A percentile compares a stretch with the other conserved stretches of the same genome.
Conservation (phyloP, 30 jellyfish, hydroid and myxozoan genomes). For the Aurelia coerulea region DNA sequence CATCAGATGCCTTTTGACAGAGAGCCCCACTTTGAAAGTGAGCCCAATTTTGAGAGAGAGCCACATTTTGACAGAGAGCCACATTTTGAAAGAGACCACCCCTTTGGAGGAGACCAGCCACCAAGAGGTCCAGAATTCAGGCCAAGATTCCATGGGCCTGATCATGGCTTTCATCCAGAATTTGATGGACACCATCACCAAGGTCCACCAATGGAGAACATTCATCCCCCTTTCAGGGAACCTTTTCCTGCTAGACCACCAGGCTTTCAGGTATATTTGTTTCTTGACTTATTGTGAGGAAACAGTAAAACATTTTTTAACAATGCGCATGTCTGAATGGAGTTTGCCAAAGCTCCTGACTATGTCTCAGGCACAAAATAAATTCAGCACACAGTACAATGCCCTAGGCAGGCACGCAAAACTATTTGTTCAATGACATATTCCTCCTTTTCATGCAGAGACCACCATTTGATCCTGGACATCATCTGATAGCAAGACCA, state of each 20-base stretch:
- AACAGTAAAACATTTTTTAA: background rate
- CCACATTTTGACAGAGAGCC: slow-evolving; percentile 2
- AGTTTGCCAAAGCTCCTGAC: background rate
- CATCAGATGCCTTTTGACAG: background rate
- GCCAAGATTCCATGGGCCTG: slow-evolving; percentile 34
- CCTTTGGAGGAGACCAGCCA: slow-evolving; percentile 39
- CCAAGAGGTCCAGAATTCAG: slow-evolving; percentile 54
- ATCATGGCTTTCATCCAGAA: slow-evolving; percentile 17
- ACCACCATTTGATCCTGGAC: slow-evolving; percentile 21
- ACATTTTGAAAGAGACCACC: slow-evolving; percentile 22
- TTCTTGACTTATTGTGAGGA: no score
- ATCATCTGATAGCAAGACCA: slow-evolving; percentile 9
- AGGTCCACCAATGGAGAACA: slow-evolving; percentile 25
- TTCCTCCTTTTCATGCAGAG: background rate
- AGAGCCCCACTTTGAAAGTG: no score
- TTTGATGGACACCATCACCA: slow-evolving; percentile 20
- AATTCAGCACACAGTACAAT: no score
- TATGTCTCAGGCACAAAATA: background rate
- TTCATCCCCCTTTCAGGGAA: slow-evolving; percentile 40
- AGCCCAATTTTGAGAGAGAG: slow-evolving; percentile 3
- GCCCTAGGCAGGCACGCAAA: no score
- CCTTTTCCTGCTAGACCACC: slow-evolving; percentile 56
- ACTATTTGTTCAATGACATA: background rate
- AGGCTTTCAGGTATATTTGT: slow-evolving; percentile 7
- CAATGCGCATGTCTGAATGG: background rate